Conservation (phyloP, 2,888 invertebrate genomes). For the Acanthoscelides obtectus region DNA sequence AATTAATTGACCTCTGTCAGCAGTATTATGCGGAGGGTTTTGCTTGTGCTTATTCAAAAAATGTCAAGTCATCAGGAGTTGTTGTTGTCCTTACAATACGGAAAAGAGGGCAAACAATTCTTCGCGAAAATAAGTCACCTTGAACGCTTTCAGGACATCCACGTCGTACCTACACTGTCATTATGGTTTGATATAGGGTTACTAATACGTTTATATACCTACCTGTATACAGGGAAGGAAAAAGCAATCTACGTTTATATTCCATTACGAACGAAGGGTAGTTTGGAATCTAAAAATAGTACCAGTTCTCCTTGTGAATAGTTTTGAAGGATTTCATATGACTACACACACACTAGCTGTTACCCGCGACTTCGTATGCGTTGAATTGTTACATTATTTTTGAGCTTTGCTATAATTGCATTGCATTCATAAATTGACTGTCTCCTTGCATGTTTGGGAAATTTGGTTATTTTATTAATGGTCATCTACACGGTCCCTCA, state of each 20-base stretch:
- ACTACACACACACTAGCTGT: too few relatives aligned
- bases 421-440: too few relatives aligned
- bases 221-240: neutral
- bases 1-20: conserved; percentile 1
- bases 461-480: too few relatives aligned
- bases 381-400: too few relatives aligned
- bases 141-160: neutral
- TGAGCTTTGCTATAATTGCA: too few relatives aligned
- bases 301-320: too few relatives aligned
- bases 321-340: too few relatives aligned
- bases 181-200: neutral
- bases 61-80: neutral
- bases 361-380: too few relatives aligned
- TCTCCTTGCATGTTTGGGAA: too few relatives aligned
- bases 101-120: neutral
- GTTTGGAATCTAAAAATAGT: too few relatives aligned
- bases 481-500: too few relatives aligned
- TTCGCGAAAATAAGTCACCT: neutral
- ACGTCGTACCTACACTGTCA: neutral
- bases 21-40: neutral
- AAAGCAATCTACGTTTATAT: neutral
- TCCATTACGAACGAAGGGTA: neutral
- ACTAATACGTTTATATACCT: neutral
- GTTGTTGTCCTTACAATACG: neutral
- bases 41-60: neutral